These are phyloP conservation scores for Leucozona laternaria DNA, from an alignment of 2,888 invertebrate genomes.

Conservation along the genomic window DNA sequence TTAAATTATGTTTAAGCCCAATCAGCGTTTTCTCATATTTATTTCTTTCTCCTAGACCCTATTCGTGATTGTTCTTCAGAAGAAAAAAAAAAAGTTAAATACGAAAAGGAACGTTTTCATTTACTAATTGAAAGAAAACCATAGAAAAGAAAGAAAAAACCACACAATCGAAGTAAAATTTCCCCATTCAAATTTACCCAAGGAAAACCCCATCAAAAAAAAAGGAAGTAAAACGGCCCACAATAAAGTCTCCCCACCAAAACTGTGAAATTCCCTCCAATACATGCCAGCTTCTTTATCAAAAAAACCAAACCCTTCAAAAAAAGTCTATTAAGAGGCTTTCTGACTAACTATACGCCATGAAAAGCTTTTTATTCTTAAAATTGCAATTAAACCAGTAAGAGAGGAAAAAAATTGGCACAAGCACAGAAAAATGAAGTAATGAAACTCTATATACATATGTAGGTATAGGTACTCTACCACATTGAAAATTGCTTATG, in stretches of 20 bases:
- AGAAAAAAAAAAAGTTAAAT: not conserved
- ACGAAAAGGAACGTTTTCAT: constrained; percentile 9
- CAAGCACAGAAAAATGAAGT: not conserved
- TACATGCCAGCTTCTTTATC: not conserved
- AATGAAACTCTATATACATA: no score
- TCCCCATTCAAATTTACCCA: not conserved
- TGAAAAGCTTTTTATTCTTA: constrained; percentile 28
- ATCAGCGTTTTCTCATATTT: constrained; percentile 1
- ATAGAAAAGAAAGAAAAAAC: not conserved
- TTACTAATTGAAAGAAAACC: constrained; percentile 27
- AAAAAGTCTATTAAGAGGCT: constrained; percentile 3
- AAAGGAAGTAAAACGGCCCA: constrained; percentile 8
- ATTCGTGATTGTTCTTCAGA: not conserved
- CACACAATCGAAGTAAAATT: not conserved
- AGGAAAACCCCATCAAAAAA: constrained; percentile 5
- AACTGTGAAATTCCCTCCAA: constrained; percentile 5
- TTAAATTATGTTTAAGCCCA: not conserved
- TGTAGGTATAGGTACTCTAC: no score
- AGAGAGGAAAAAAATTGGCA: not conserved
- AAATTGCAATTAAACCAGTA: constrained; percentile 36
- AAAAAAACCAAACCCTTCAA: not conserved
- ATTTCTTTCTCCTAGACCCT: not conserved
- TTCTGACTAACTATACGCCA: not conserved
- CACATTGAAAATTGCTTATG: not conserved
- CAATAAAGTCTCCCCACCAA: not conserved